These are phyloP conservation scores for Pollenia amentaria DNA, from an alignment of 2,888 invertebrate genomes.

Conservation along the genomic window DNA sequence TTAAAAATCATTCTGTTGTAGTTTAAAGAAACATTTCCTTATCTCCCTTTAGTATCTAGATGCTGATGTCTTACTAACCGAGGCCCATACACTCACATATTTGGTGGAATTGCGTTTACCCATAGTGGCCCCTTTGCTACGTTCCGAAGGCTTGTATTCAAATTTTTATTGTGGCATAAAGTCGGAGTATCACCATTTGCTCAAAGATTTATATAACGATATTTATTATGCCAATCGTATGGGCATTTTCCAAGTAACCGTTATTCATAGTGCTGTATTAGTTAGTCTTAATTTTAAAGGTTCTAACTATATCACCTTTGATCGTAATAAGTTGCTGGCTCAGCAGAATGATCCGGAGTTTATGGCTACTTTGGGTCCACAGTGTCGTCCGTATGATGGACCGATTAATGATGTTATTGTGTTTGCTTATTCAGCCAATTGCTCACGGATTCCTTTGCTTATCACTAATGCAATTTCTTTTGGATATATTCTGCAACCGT, in stretches of 20 bases:
- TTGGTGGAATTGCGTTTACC: slow-evolving; percentile 88
- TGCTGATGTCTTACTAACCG: slow-evolving; percentile 92
- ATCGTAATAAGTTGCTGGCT: slow-evolving; percentile 80
- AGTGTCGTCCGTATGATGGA: slow-evolving; percentile 87
- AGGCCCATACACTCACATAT: slow-evolving; percentile 87
- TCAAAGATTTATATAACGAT: slow-evolving; percentile 93
- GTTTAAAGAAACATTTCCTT: slow-evolving; percentile 6
- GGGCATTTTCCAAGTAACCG: slow-evolving; percentile 94
- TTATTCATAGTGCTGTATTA: slow-evolving; percentile 95
- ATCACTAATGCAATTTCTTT: slow-evolving; percentile 93
- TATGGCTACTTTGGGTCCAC: slow-evolving; percentile 76
- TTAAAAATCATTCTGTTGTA: too few species aligned
- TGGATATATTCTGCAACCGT: slow-evolving; percentile 93
- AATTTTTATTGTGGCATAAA: slow-evolving; percentile 99
- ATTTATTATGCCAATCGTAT: slow-evolving; percentile 89
- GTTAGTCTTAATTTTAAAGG: slow-evolving; percentile 88
- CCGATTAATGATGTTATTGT: slow-evolving; percentile 96
- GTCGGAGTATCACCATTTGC: slow-evolving; percentile 91
- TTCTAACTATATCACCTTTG: slow-evolving; percentile 90
- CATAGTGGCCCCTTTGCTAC: slow-evolving; percentile 93
- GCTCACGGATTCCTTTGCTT: slow-evolving; percentile 87
- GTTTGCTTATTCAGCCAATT: slow-evolving; percentile 93
- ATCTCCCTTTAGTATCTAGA: slow-evolving; percentile 89
- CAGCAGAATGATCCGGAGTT: slow-evolving; percentile 77
- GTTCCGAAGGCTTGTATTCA: slow-evolving; percentile 94